Evolutionary conservation across 2,113 vertebrate species (phyloP).

Genomic region (Cynopterus brachyotis): DNA sequence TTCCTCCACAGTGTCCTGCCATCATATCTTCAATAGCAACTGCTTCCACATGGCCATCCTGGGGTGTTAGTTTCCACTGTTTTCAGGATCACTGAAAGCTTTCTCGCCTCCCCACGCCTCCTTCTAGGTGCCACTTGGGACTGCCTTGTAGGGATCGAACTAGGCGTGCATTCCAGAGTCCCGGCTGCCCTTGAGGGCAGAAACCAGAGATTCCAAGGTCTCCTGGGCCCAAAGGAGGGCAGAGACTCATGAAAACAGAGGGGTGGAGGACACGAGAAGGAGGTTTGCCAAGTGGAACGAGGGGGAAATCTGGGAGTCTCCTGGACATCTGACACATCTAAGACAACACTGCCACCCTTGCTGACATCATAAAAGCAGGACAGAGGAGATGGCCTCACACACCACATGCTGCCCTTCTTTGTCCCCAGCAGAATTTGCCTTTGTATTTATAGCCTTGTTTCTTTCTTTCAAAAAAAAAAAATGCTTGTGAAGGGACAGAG

Average conservation of each 20-base stretch:
- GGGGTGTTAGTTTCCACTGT: neutral
- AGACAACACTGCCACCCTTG: neutral
- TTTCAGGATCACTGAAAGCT: neutral
- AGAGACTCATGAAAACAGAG: neutral
- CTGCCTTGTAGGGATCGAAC: neutral
- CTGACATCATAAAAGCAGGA: neutral
- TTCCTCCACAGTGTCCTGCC: neutral
- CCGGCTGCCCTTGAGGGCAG: neutral
- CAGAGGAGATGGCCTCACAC: neutral
- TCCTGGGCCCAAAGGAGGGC: neutral
- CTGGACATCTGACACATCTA: neutral
- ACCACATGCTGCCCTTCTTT: neutral
- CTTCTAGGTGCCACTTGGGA: fast-evolving
- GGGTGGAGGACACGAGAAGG: neutral
- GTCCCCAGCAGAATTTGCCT: neutral
- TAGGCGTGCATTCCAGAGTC: neutral
- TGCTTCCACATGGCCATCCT: neutral
- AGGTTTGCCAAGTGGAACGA: neutral
- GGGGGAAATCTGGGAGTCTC: neutral
- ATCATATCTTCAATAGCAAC: neutral
- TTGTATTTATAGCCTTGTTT: neutral
- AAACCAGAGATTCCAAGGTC: neutral
- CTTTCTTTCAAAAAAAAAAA: constrained; percentile 1
- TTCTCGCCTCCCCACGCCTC: neutral
- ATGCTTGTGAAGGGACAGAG: neutral